A percentile compares a stretch with the other conserved stretches of the same genome.
Conservation (phyloP, 2,113 vertebrate species). For the Halcyon malimbica region DNA sequence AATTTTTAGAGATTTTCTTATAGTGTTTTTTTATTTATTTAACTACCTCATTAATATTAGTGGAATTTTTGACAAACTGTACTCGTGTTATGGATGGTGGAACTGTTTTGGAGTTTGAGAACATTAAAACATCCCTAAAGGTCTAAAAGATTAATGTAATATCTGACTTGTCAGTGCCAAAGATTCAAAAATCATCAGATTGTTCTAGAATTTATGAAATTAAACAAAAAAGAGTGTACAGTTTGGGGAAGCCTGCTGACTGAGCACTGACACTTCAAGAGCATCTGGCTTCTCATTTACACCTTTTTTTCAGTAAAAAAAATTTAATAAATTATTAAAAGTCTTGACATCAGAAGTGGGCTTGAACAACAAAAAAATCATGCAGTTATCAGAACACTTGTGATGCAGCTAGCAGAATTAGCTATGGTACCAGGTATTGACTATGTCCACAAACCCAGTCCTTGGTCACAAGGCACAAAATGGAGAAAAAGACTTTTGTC, state of each 20-base stretch:
- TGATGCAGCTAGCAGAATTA: neutral
- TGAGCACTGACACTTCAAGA: neutral
- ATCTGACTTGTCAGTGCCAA: neutral
- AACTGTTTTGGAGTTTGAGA: neutral
- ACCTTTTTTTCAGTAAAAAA: neutral
- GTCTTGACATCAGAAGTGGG: neutral
- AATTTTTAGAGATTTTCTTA: constrained; percentile 14
- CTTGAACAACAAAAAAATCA: neutral
- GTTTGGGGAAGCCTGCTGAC: neutral
- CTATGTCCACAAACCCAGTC: neutral
- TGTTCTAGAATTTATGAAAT: constrained; percentile 25
- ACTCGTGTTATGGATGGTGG: neutral
- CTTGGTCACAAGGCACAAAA: neutral
- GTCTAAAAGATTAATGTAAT: neutral
- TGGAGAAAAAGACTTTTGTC: neutral
- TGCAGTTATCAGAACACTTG: neutral
- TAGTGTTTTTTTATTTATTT: neutral
- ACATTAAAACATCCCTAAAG: neutral
- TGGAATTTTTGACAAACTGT: neutral
- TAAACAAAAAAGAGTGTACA: neutral
- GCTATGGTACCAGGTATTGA: neutral
- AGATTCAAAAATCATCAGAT: constrained; percentile 8
- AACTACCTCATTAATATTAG: constrained; percentile 35
- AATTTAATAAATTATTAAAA: constrained; percentile 7
- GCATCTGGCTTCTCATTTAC: neutral